Conservation (phyloP, 2,888 invertebrate genomes). For the Athalia circularis region DNA sequence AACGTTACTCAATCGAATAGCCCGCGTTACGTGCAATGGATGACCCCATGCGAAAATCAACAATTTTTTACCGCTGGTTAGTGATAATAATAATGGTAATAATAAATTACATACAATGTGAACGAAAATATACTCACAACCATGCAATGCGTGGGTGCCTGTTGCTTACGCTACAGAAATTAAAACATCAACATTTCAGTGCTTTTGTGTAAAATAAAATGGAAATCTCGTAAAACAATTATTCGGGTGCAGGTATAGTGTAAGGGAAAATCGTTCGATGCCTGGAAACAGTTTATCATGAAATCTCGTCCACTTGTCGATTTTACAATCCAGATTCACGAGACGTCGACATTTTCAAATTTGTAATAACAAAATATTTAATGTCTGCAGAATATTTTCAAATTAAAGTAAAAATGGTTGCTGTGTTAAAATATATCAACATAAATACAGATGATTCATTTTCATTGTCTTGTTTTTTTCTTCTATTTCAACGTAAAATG, state of each 20-base stretch:
- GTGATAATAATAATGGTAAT: background rate
- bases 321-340: no score
- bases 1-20: constrained; percentile 4
- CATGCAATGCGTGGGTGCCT: constrained; percentile 30
- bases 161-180: constrained; percentile 32
- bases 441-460: no score
- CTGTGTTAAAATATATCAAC: no score
- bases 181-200: background rate
- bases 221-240: background rate
- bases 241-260: background rate
- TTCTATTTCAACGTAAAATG: no score
- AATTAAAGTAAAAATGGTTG: no score
- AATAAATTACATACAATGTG: background rate
- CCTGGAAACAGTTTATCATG: no score
- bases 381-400: no score
- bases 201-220: constrained; percentile 8
- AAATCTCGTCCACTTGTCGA: no score
- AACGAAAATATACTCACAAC: constrained; percentile 37
- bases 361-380: no score
- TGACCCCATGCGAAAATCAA: constrained; percentile 17
- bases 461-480: no score
- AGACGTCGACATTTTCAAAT: no score
- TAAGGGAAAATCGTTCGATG: background rate
- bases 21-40: background rate
- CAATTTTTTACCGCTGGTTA: background rate